Base-by-base conservation (phyloP, 2,797 vertebrate species). In the Gymnothorax javanicus region DNA sequence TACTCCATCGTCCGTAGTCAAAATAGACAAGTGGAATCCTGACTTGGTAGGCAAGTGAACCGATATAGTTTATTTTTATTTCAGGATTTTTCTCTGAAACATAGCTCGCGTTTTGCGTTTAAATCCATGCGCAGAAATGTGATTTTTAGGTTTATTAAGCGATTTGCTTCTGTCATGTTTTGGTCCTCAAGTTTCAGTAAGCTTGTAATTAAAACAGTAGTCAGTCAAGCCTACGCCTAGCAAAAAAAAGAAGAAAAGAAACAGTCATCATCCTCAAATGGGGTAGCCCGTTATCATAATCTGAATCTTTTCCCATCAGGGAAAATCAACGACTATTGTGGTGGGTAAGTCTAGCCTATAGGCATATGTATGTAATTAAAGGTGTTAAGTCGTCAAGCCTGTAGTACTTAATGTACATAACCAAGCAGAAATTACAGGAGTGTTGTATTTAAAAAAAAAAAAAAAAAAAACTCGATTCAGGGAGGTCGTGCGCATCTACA, bases 1-100 rank as follows among this genome's bases (percentile, higher is more conserved):
- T 58, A 83, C 69, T 33, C 89, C 89, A 90, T 83, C 87, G 88
- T 82, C 83, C 87, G 91, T 89, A 92, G 95, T 95, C 96, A 94
- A 93, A 94, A 94, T 92, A 93, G 91, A 92, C 90, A 93, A 92
- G 89, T 82, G 90, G 93, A 92, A 89, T 81, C 75, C 85, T 91
- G 86, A 89, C 86, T 90, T 93, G 92, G 91, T 93, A 92, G 91
- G 60, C 60, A 93, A 87, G 85, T 92, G 82, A 9, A 56, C 52
- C 7, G 52, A 9, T 81, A n/a, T 52, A 54, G 52, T 81, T 56
- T 4, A 54, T 81, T 56, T 20, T 52, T 50, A 54, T 54, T 17
- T 56, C 77, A n/a, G 27, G 7, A 81, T 54, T 56, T 20, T 69
- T 25, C n/a, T n/a, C 20, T 23, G 11, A 81, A 81, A 81, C 56